Evolutionary conservation across 2,113 vertebrate genomes (phyloP), one percentile per base, ranked within the genome.

Genomic region (Propithecus coquereli): DNA sequence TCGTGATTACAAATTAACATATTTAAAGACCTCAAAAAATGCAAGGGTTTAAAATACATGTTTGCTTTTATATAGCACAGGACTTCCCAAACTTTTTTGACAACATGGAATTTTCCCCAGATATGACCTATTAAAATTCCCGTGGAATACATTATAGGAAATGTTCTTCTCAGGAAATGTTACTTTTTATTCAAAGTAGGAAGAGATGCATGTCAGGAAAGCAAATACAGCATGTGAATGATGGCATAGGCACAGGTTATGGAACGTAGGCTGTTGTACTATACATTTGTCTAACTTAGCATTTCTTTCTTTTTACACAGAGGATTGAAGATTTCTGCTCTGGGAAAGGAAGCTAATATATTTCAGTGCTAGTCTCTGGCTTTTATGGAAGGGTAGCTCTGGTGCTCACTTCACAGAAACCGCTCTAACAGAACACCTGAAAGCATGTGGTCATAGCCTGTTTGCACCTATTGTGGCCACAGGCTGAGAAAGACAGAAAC

Each of bases 401-500:
- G 8, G 8, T 5, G 17, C 52, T 85, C 74, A 3, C 65, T 73
- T 61, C 22, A 12, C 47, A 57, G 89, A 81, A 93, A 37, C 74
- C 74, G 43, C 65, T 92, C 52, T 13, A 70, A 68, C 40, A 50
- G 70, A 92, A 83, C 66, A 65, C 70, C 80, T 88, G 90, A 92
- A 90, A 52, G 34, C 45, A 0, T 63, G 81, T 65, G 89, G 80
- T 90, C 97, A 70, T 20, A 23, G 93, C 97, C 97, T 97, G 94
- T 96, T 95, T 14, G 77, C 95, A 98, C 94, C 97, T 96, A 92
- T 9, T 17, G 95, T 90, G 87, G 98, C 96, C 97, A 85, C 43
- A 54, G 97, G 97, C 97, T 97, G 97, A 96, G 96, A 93, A 94
- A 96, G 95, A 97, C 96, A 96, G 80, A 84, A 97, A 95, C 68